Evolutionary conservation across 2,797 vertebrate species (phyloP).

Genomic region (Molossus alvarezi): DNA sequence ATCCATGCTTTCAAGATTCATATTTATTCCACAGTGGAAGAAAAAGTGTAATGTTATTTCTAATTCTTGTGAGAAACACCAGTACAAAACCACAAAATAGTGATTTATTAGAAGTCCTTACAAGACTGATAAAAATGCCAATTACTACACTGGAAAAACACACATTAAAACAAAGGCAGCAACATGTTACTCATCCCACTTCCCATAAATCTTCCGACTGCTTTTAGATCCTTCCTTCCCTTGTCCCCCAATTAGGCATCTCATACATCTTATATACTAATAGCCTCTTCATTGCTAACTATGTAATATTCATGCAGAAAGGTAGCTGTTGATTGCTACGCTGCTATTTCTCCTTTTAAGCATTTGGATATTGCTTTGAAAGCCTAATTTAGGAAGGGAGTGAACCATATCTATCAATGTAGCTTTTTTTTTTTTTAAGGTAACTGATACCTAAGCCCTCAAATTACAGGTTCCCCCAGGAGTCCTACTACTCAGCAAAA

Average conservation of each 20-base stretch:
- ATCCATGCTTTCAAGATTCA: constrained; percentile 22
- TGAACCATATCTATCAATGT: neutral
- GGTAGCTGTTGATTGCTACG: neutral
- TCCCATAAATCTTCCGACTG: constrained; percentile 47
- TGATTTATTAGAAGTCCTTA: neutral
- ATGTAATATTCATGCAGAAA: constrained; percentile 45
- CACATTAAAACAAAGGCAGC: constrained; percentile 54
- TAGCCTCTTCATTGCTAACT: neutral
- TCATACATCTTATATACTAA: neutral
- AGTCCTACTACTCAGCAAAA: constrained; percentile 27
- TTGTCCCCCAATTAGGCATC: neutral
- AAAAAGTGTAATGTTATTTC: constrained; percentile 27
- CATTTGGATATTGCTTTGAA: neutral
- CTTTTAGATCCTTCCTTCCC: neutral
- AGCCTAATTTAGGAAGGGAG: constrained; percentile 38
- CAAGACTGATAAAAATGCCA: constrained; percentile 26
- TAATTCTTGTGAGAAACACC: constrained; percentile 55
- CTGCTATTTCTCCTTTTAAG: constrained; percentile 1
- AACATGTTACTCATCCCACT: neutral
- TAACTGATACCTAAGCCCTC: constrained; percentile 41
- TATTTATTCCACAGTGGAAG: constrained; percentile 35
- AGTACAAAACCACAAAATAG: constrained; percentile 12
- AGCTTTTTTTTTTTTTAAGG: constrained; percentile 39
- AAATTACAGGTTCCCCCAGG: neutral
- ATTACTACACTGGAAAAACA: neutral